These are phyloP conservation scores for Sebastes itinus DNA, from an alignment of 2,797 vertebrate species.

Conservation along the genomic window DNA sequence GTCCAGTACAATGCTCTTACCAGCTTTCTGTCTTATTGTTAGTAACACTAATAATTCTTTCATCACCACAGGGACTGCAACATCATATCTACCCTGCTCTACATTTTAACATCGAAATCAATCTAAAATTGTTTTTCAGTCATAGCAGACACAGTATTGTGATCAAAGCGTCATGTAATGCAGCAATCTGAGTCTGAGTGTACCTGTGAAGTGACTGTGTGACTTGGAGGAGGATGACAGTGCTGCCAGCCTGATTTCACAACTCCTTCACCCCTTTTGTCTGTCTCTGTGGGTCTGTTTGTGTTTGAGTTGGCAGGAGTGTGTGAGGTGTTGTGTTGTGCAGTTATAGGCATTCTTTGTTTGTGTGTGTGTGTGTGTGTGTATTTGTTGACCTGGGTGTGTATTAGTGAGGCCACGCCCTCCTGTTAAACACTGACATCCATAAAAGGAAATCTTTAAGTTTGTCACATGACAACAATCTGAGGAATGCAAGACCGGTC, in stretches of 20 bases:
- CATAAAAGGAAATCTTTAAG: constrained; percentile 90
- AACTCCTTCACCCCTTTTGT: neutral
- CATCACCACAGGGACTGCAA: neutral
- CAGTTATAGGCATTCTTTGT: constrained; percentile 24
- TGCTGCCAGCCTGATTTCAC: neutral
- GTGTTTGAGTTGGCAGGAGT: constrained; percentile 37
- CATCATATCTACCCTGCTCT: neutral
- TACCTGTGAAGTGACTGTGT: constrained; percentile 1
- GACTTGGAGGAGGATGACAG: neutral
- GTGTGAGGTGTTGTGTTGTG: constrained; percentile 21
- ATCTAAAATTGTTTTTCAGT: neutral
- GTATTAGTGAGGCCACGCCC: constrained; percentile 74
- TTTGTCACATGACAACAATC: constrained; percentile 87
- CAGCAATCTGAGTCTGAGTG: neutral
- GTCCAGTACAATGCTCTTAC: neutral
- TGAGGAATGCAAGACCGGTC: constrained; percentile 84
- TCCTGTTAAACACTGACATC: constrained; percentile 75
- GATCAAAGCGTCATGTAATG: neutral
- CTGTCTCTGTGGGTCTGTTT: neutral
- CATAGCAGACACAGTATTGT: neutral
- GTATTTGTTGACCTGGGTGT: constrained; percentile 58
- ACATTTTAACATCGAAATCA: neutral
- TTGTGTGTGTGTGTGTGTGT: constrained; percentile 8
- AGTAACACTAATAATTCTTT: neutral
- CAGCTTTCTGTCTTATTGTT: neutral